Evolutionary conservation across 1,140 invertebrate species (phyloP).

Genomic region (Caenorhabditis briggsae): DNA sequence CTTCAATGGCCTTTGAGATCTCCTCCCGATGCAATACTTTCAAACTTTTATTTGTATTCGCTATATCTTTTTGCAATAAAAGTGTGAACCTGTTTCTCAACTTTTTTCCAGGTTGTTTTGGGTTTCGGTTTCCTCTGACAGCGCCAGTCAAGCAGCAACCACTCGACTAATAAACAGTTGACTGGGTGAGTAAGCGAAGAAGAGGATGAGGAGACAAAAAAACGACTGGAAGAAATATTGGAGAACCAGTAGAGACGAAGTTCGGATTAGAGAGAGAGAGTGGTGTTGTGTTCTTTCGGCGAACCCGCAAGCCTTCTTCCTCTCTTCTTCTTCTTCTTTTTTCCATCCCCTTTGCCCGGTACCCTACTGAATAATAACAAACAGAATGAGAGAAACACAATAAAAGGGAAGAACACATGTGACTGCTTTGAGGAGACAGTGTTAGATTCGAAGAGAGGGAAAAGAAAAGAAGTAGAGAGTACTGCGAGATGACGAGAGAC

Average conservation of each 20-base stretch:
- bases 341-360: background rate
- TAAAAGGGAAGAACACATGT: slow-evolving; percentile 32
- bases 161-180: slow-evolving; percentile 55
- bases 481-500: slow-evolving; percentile 36
- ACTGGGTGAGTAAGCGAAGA: slow-evolving; percentile 1
- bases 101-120: slow-evolving; percentile 46
- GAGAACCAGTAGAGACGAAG: slow-evolving; percentile 44
- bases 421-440: slow-evolving; percentile 8
- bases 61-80: slow-evolving; percentile 38
- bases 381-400: slow-evolving; percentile 56
- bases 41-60: background rate
- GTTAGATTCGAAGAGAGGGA: background rate
- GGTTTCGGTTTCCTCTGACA: slow-evolving; percentile 51
- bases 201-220: slow-evolving; percentile 7
- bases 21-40: background rate
- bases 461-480: slow-evolving; percentile 23
- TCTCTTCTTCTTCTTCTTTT: background rate
- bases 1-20: background rate
- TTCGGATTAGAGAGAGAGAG: slow-evolving; percentile 46
- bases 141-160: slow-evolving; percentile 4
- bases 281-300: slow-evolving; percentile 50
- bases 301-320: slow-evolving; percentile 14
- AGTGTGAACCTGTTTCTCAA: slow-evolving; percentile 50
- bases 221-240: slow-evolving; percentile 47
- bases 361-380: slow-evolving; percentile 47